A percentile compares a stretch with the other conserved stretches of the same genome.
phyloP scores from a whole-genome alignment of 2,113 vertebrate species.

The Agapornis roseicollis region DNA sequence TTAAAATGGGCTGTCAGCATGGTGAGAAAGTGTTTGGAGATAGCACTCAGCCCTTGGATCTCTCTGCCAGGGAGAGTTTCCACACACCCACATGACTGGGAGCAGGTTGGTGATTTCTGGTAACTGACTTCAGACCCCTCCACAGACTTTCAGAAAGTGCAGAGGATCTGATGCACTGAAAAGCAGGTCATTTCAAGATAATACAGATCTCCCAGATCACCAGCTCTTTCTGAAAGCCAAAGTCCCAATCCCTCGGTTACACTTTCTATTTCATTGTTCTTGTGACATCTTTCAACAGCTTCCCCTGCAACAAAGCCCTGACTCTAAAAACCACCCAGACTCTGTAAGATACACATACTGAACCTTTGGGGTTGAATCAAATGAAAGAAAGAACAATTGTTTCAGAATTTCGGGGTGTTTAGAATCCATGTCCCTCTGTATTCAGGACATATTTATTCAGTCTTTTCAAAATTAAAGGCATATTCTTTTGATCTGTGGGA shows the following conservation, averaged over 20 bases:
- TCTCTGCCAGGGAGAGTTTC: not conserved
- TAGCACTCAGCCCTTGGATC: not conserved
- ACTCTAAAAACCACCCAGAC: not conserved
- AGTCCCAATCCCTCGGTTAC: not conserved
- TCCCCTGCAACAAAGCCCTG: constrained; percentile 6
- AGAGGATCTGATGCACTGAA: not conserved
- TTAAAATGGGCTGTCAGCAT: not conserved
- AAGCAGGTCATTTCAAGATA: not conserved
- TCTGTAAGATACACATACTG: not conserved
- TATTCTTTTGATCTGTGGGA: constrained; percentile 48
- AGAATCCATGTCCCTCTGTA: not conserved
- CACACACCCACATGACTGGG: accelerated
- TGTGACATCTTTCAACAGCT: not conserved
- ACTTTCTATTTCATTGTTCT: not conserved
- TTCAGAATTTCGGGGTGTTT: not conserved
- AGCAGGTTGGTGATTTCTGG: not conserved
- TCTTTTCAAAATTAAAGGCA: constrained; percentile 17
- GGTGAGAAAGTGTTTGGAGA: not conserved
- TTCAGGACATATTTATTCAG: constrained; percentile 37
- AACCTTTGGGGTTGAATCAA: constrained; percentile 23
- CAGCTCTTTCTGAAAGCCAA: not conserved
- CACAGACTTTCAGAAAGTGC: not conserved
- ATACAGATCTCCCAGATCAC: not conserved
- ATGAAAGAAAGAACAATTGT: constrained; percentile 30
- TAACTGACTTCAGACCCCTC: not conserved